Evolutionary conservation across 1,140 invertebrate genomes (phyloP).

Genomic region (Lasioglossum baleicum): DNA sequence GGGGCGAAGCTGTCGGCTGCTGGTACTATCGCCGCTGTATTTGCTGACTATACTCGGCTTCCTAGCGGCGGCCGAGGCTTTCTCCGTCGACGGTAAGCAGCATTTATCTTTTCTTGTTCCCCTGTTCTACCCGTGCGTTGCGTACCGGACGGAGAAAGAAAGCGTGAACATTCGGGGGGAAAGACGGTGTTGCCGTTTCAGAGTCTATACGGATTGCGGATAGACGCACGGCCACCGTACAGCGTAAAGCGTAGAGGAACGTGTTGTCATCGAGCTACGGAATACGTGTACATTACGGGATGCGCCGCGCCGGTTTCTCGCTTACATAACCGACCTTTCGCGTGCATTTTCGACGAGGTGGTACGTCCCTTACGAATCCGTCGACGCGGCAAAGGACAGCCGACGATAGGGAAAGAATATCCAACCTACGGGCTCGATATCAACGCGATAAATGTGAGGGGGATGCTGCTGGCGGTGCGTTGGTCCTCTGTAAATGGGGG

Average conservation of each 20-base stretch:
- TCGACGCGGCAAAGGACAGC: not conserved
- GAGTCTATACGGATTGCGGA: not conserved
- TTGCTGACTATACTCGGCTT: constrained; percentile 37
- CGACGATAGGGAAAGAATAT: not conserved
- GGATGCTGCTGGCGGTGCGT: constrained; percentile 28
- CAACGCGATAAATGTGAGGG: constrained; percentile 6
- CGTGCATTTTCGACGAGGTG: constrained; percentile 1
- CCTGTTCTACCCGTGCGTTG: too few relatives aligned
- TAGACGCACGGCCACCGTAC: not conserved
- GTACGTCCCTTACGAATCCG: not conserved
- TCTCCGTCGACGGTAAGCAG: constrained; percentile 57
- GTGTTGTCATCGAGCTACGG: not conserved
- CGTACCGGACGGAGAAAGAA: not conserved
- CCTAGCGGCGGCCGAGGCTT: constrained; percentile 45
- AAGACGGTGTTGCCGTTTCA: not conserved
- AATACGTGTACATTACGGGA: not conserved
- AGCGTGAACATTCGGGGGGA: not conserved
- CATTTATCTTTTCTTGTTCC: not conserved
- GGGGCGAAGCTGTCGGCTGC: constrained; percentile 59
- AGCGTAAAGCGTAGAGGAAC: not conserved
- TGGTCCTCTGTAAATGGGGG: constrained; percentile 35
- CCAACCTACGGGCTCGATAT: constrained; percentile 12
- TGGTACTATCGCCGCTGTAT: constrained; percentile 47
- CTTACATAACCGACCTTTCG: constrained; percentile 42
- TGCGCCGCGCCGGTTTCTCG: constrained; percentile 31